A percentile compares a stretch with the other conserved stretches of the same genome.
phyloP scores from a whole-genome alignment of 2,888 invertebrate genomes.

The Junonia oenone region DNA sequence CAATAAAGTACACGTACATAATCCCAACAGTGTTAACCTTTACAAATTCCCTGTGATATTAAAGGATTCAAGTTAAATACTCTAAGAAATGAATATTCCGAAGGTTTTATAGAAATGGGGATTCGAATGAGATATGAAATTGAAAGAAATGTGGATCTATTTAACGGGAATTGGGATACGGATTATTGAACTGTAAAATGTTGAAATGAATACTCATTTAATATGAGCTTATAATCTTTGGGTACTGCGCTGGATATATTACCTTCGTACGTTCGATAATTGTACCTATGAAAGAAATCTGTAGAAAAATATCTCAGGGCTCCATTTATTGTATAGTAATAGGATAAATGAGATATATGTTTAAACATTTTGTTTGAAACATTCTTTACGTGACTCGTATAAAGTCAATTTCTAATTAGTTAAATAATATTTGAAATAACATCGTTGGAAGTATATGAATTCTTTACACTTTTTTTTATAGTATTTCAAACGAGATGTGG shows the following conservation, averaged over 20 bases:
- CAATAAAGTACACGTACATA: background rate
- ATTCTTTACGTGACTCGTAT: no score
- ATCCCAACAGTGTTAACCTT: background rate
- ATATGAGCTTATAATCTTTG: background rate
- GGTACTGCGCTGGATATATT: background rate
- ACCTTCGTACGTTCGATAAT: background rate
- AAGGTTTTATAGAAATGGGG: slow-evolving; percentile 6
- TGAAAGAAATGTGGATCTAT: slow-evolving; percentile 1
- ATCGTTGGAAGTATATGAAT: no score
- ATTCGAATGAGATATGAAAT: slow-evolving; percentile 1
- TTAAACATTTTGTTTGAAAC: no score
- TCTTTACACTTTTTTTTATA: no score
- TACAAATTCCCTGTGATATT: background rate
- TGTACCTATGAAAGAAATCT: no score
- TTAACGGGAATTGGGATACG: slow-evolving; percentile 1
- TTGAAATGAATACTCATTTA: slow-evolving; percentile 2
- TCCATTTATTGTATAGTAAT: no score
- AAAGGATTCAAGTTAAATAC: background rate
- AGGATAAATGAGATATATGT: no score
- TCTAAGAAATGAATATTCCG: slow-evolving; percentile 4
- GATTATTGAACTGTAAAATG: background rate
- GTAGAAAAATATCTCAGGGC: background rate
- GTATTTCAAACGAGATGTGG: no score
- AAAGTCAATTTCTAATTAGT: no score
- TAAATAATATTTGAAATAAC: no score